Evolutionary conservation across 2,797 vertebrate species (phyloP).

Genomic region (Fundulus diaphanus): DNA sequence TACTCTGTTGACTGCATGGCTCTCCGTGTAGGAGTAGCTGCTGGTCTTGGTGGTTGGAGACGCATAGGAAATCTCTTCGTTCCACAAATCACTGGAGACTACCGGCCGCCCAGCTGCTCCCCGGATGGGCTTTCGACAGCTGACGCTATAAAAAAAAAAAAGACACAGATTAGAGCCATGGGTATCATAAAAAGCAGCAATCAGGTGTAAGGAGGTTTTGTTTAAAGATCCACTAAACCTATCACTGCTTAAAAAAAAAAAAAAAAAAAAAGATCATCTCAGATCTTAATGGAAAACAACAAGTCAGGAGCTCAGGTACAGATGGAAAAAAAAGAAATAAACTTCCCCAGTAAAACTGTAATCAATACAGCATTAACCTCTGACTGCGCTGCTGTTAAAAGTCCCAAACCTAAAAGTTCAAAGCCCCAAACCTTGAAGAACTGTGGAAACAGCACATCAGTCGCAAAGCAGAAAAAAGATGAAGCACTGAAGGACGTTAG

Average conservation of each 20-base stretch:
- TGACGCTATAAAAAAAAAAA: slow-evolving; percentile 78
- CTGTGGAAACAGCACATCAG: not conserved
- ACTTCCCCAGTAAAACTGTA: not conserved
- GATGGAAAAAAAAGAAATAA: not conserved
- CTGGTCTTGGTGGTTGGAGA: slow-evolving; percentile 59
- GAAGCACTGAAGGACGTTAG: not conserved
- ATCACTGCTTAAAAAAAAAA: not conserved
- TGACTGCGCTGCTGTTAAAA: not conserved
- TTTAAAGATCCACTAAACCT: not conserved
- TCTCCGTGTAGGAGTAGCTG: slow-evolving; percentile 69
- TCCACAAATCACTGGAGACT: slow-evolving; percentile 82
- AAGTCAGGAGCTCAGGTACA: too few species aligned
- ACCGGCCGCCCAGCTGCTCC: slow-evolving; percentile 91
- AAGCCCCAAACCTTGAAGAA: not conserved
- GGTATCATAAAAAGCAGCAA: not conserved
- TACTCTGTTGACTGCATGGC: slow-evolving; percentile 46
- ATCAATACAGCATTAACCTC: not conserved
- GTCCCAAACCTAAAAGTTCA: too few species aligned
- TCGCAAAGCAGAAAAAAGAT: not conserved
- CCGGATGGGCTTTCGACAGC: slow-evolving; percentile 92
- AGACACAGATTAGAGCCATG: not conserved
- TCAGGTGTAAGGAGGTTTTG: not conserved
- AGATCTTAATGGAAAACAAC: too few species aligned
- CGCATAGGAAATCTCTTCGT: slow-evolving; percentile 77
- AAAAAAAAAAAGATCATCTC: too few species aligned